Evolutionary conservation across 92 coral and sea anemone genomes (phyloP), one percentile per base, ranked within the genome.

Genomic region (Blastomussa wellsi): DNA sequence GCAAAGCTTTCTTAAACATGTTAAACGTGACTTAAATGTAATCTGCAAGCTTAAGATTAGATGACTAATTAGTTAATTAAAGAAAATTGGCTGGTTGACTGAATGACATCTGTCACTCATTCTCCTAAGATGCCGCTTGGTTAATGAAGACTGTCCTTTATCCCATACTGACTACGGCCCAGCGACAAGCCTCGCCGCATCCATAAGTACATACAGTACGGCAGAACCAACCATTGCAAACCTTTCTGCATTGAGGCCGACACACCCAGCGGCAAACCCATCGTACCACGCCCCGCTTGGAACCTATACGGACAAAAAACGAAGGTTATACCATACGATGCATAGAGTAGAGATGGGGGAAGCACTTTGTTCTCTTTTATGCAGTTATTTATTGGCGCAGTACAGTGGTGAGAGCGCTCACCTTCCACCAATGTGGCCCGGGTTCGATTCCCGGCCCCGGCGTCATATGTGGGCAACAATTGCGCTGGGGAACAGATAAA

Each of bases 371-470:
- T n/a, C n/a, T n/a, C n/a, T n/a, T n/a, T n/a, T n/a, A n/a, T n/a
- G n/a, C n/a, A n/a, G n/a, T n/a, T n/a, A n/a, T n/a, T n/a, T n/a
- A n/a, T n/a, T n/a, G n/a, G n/a, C n/a, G n/a, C n/a, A n/a, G n/a
- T n/a, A n/a, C 2, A 64, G 65, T 57, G 65, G 65, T 57, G 65
- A 51, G 29, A 84, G 60, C n/a, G 20, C 38, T 38, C 13, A 39
- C 65, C 65, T 57, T 22, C 44, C 44, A 81, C 36, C 35, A 60
- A 66, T 37, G 48, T 81, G 47, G 72, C 29, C 53, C 29, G 49
- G 55, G 44, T 44, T 44, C 26, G 60, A 24, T 22, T 78, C 29
- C 82, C 41, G 82, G 41, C 49, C 57, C n/a, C n/a, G n/a, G n/a
- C n/a, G n/a, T n/a, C n/a, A n/a, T n/a, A n/a, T n/a, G n/a, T n/a